A percentile compares a stretch with the other conserved stretches of the same genome.
These are phyloP conservation scores for Allolobophora icterica DNA, from an alignment of 2,888 invertebrate genomes.

Conservation along the genomic window DNA sequence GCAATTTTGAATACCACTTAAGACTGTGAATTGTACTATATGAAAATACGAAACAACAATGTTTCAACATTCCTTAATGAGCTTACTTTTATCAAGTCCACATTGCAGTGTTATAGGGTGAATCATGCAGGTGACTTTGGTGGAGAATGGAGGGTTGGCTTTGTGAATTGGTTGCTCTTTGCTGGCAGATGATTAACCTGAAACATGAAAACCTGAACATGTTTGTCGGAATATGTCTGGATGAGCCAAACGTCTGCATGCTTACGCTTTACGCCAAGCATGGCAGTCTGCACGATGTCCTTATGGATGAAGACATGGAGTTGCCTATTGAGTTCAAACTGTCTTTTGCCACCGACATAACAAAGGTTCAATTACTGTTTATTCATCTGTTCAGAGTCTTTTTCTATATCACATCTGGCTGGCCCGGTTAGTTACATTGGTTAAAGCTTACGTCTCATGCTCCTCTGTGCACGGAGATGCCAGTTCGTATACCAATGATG, in stretches of 20 bases:
- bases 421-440: too few relatives aligned
- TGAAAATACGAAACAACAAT: not conserved
- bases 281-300: conserved; percentile 56
- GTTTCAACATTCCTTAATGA: not conserved
- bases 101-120: not conserved
- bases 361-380: conserved; percentile 27
- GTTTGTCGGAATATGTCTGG: conserved; percentile 63
- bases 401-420: not conserved
- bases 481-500: too few relatives aligned
- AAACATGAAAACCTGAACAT: conserved; percentile 63
- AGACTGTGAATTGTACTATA: not conserved
- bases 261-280: conserved; percentile 61
- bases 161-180: not conserved
- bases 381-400: not conserved
- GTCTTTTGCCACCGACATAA: conserved; percentile 42
- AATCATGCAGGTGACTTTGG: not conserved
- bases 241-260: conserved; percentile 57
- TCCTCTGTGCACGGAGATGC: too few relatives aligned
- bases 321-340: conserved; percentile 43
- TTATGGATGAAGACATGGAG: conserved; percentile 33
- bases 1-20: not conserved
- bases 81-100: not conserved
- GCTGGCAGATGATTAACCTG: conserved; percentile 65
- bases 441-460: too few relatives aligned
- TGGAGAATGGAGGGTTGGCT: not conserved